phyloP scores from a whole-genome alignment of 2,113 vertebrate genomes.

The Thomomys bottae region DNA sequence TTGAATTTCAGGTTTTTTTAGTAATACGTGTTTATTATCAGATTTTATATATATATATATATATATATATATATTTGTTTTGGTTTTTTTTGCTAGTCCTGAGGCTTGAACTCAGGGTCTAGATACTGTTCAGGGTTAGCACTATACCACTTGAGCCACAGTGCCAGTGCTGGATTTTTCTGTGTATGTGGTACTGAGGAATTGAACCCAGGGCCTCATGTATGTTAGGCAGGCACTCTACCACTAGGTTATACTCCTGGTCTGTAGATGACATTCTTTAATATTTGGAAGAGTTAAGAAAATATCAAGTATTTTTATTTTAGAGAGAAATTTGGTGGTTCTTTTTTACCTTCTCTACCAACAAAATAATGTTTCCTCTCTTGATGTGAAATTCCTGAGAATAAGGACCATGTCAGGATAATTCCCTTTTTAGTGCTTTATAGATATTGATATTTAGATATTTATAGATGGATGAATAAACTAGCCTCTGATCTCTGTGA shows the following conservation, averaged over 20 bases:
- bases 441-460: background rate
- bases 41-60: too few relatives aligned
- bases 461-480: background rate
- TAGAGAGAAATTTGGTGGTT: conserved; percentile 3
- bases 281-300: conserved; percentile 36
- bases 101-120: too few relatives aligned
- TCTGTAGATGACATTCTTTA: background rate
- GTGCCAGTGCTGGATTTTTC: too few relatives aligned
- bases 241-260: too few relatives aligned
- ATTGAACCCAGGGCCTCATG: too few relatives aligned
- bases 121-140: too few relatives aligned
- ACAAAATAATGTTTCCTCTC: background rate
- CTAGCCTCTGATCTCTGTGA: background rate
- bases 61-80: too few relatives aligned
- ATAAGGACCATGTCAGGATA: background rate
- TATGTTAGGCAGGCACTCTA: too few relatives aligned
- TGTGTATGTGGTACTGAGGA: too few relatives aligned
- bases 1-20: conserved; percentile 38
- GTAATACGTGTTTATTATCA: background rate
- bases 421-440: background rate
- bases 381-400: background rate
- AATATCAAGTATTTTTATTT: conserved; percentile 35
- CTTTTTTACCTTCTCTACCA: background rate
- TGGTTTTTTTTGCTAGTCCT: too few relatives aligned
- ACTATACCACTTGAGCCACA: too few relatives aligned